Percentiles rank a stretch among this genome's conserved stretches.
Evolutionary conservation across 1,140 invertebrate species (phyloP).

Genomic region (Drosophila biarmipes): DNA sequence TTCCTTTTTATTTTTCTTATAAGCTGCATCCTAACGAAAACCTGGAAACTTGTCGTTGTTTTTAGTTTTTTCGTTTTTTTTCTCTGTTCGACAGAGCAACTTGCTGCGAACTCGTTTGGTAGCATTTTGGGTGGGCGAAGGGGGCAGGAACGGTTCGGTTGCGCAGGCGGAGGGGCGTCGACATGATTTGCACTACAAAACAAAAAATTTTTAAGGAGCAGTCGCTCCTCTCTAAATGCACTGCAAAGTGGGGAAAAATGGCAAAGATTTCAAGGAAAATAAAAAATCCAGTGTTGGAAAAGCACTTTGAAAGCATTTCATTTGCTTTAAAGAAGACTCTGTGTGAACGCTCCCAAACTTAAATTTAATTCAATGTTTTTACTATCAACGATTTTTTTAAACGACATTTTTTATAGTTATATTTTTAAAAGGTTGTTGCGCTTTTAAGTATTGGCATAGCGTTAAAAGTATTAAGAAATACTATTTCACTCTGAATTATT

Average conservation of each 20-base stretch:
- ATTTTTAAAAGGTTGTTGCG: too few relatives aligned
- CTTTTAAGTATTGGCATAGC: too few relatives aligned
- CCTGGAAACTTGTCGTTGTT: slow-evolving; percentile 62
- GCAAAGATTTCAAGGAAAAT: background rate
- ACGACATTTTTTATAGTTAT: too few relatives aligned
- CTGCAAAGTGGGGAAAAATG: background rate
- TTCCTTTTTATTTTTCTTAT: slow-evolving; percentile 8
- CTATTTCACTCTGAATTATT: too few relatives aligned
- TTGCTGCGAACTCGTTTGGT: slow-evolving; percentile 78
- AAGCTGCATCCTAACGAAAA: slow-evolving; percentile 53
- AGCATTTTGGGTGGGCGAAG: slow-evolving; percentile 59
- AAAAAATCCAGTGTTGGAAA: background rate
- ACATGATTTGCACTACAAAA: slow-evolving; percentile 81
- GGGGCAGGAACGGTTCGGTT: slow-evolving; percentile 7
- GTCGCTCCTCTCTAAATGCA: slow-evolving; percentile 41
- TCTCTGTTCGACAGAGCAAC: slow-evolving; percentile 45
- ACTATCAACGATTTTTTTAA: too few relatives aligned
- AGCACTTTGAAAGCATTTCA: too few relatives aligned
- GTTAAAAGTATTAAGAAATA: too few relatives aligned
- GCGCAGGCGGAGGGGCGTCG: slow-evolving; percentile 58
- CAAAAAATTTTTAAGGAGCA: slow-evolving; percentile 69
- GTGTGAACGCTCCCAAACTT: too few relatives aligned
- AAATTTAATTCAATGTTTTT: too few relatives aligned
- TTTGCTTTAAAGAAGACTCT: too few relatives aligned
- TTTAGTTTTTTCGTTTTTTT: background rate